Evolutionary conservation across 2,888 invertebrate genomes (phyloP).

Genomic region (Chrysodeixis includens): DNA sequence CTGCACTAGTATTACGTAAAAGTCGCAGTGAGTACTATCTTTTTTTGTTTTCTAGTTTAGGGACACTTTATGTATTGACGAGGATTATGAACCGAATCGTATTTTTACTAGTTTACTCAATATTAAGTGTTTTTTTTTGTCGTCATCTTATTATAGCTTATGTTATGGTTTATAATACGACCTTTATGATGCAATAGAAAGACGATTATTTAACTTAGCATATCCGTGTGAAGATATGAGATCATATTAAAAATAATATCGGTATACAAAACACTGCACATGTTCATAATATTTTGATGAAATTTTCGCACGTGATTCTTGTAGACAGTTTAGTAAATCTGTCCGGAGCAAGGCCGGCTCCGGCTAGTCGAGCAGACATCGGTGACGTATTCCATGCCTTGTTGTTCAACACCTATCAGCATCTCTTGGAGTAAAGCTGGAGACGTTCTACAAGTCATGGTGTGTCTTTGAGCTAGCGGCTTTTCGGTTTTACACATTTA

Average conservation of each 20-base stretch:
- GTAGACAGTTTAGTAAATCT: not conserved
- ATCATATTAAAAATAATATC: not conserved
- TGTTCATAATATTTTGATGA: slow-evolving; percentile 1
- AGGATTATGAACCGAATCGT: not conserved
- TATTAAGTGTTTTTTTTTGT: too few species aligned
- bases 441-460: too few species aligned
- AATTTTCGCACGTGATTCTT: slow-evolving; percentile 1
- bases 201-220: not conserved
- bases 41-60: not conserved
- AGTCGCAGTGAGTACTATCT: not conserved
- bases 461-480: too few species aligned
- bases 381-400: not conserved
- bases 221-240: not conserved
- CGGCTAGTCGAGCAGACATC: not conserved
- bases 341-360: not conserved
- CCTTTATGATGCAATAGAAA: not conserved
- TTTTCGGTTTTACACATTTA: too few species aligned
- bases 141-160: too few species aligned
- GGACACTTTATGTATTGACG: not conserved
- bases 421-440: too few species aligned
- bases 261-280: not conserved
- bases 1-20: not conserved
- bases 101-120: too few species aligned
- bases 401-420: not conserved
- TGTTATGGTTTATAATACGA: too few species aligned